These are phyloP conservation scores for Orchesella flavescens DNA, from an alignment of 2,888 invertebrate genomes.

Conservation along the genomic window DNA sequence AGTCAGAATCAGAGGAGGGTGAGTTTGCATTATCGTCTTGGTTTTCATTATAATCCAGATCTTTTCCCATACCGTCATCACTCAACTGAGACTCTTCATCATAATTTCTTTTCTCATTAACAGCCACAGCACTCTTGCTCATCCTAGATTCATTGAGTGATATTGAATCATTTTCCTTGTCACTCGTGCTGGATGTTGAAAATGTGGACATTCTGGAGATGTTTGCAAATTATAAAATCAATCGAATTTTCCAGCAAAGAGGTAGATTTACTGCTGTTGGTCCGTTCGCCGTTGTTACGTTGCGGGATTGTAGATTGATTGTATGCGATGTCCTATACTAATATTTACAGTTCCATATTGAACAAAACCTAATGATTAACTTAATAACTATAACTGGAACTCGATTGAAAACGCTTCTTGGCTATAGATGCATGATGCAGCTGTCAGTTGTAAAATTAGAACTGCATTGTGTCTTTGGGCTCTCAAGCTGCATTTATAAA, in stretches of 20 bases:
- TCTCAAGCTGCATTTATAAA: too few relatives aligned
- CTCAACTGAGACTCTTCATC: not conserved
- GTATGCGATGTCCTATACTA: not conserved
- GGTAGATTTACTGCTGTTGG: too few relatives aligned
- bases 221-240: too few relatives aligned
- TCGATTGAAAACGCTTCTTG: too few relatives aligned
- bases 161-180: constrained; percentile 23
- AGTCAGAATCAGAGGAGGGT: constrained; percentile 1
- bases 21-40: not conserved
- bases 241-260: too few relatives aligned
- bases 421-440: too few relatives aligned
- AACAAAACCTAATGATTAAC: too few relatives aligned
- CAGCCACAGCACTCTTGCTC: not conserved
- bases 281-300: not conserved
- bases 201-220: constrained; percentile 13
- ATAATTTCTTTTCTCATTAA: not conserved
- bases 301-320: not conserved
- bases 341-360: not conserved
- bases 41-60: not conserved
- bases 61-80: not conserved
- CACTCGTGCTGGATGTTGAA: not conserved
- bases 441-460: too few relatives aligned
- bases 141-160: not conserved
- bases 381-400: too few relatives aligned
- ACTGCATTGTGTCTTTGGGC: too few relatives aligned